Conservation (phyloP, 2,113 vertebrate genomes). For the Zosterops lateralis region DNA sequence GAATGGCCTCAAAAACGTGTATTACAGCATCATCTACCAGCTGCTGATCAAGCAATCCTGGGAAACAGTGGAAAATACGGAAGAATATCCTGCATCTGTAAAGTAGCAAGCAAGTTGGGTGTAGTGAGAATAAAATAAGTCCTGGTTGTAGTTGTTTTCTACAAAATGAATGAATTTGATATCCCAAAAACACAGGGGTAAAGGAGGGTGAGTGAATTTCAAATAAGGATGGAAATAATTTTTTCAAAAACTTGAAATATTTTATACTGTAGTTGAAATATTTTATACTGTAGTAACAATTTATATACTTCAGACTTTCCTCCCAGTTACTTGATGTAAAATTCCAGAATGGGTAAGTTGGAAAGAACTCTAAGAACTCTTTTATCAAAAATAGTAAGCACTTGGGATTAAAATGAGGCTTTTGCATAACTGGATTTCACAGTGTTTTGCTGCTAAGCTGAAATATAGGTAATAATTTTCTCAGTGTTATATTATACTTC, state of each 20-base stretch:
- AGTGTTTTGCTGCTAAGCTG: background rate
- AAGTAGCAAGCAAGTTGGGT: accelerated
- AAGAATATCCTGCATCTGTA: background rate
- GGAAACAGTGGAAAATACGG: background rate
- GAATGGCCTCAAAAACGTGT: background rate
- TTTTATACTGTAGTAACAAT: background rate
- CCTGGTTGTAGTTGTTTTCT: background rate
- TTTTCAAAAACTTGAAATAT: background rate
- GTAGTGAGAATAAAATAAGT: background rate
- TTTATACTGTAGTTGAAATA: background rate
- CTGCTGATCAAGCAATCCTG: background rate
- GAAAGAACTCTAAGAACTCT: background rate
- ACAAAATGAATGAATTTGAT: background rate
- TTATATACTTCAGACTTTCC: background rate
- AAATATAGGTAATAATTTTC: background rate
- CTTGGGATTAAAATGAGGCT: background rate
- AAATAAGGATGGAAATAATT: background rate
- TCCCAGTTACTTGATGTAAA: background rate
- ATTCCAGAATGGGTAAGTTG: background rate
- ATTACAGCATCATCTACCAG: background rate
- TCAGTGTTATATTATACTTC: background rate
- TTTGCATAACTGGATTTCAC: background rate
- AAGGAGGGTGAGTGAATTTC: background rate
- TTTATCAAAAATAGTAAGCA: background rate
- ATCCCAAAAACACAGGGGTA: background rate